Conservation (phyloP, 2,888 invertebrate species). For the Nymphalis urticae region DNA sequence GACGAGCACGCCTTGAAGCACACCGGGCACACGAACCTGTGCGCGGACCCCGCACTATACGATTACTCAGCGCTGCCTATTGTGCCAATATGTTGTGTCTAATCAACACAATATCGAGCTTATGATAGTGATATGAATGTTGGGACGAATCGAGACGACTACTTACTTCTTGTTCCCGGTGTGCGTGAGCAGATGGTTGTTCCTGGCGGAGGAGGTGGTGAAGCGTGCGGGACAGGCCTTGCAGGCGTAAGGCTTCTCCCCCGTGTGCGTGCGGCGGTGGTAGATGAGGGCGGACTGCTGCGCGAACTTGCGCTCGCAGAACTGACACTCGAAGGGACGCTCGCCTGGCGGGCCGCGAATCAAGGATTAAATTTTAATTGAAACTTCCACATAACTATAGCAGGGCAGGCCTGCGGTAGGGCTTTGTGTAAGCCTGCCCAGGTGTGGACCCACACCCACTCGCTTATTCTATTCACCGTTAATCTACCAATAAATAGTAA, state of each 20-base stretch:
- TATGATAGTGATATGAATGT: no score
- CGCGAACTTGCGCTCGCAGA: constrained; percentile 74
- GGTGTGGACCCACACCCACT: no score
- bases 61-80: not conserved
- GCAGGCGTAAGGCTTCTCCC: constrained; percentile 77
- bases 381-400: no score
- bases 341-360: constrained; percentile 56
- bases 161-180: constrained; percentile 68
- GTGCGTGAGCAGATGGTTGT: constrained; percentile 76
- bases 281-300: constrained; percentile 79
- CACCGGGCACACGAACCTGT: constrained; percentile 70
- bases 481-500: no score
- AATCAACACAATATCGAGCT: no score
- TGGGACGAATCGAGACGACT: constrained; percentile 1
- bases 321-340: constrained; percentile 76
- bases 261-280: constrained; percentile 78
- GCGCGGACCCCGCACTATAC: not conserved
- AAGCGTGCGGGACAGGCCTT: constrained; percentile 71
- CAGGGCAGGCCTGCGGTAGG: no score
- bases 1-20: constrained; percentile 76
- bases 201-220: constrained; percentile 77
- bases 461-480: no score
- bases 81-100: no score
- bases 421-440: no score
- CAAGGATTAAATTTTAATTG: no score